A percentile compares a stretch with the other conserved stretches of the same genome.
These are phyloP conservation scores for Eulemur rufifrons DNA, from an alignment of 2,113 vertebrate species.

Conservation along the genomic window DNA sequence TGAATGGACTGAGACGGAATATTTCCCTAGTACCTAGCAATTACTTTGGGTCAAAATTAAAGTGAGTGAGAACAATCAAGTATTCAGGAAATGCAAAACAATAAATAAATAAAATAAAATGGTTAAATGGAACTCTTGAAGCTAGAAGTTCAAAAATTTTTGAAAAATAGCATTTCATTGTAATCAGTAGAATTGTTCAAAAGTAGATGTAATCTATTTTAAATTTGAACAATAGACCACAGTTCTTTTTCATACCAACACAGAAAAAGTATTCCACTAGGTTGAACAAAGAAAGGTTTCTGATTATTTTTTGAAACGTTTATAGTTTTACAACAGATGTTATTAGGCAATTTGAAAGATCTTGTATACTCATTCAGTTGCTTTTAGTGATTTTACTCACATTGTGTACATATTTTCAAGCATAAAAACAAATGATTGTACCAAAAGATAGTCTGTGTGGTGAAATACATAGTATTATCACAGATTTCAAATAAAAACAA, in stretches of 20 bases:
- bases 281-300: slow-evolving; percentile 39
- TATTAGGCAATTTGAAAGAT: slow-evolving; percentile 44
- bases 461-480: not conserved
- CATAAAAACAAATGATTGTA: slow-evolving; percentile 1
- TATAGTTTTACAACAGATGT: not conserved
- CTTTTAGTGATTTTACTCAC: not conserved
- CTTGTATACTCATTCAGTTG: not conserved
- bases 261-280: not conserved
- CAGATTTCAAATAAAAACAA: slow-evolving; percentile 49
- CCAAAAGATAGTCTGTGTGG: not conserved
- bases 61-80: slow-evolving; percentile 17
- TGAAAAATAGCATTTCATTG: not conserved
- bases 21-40: not conserved
- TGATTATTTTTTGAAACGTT: slow-evolving; percentile 34
- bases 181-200: slow-evolving; percentile 47
- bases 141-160: not conserved
- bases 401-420: slow-evolving; percentile 17
- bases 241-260: slow-evolving; percentile 53
- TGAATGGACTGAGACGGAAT: not conserved
- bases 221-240: slow-evolving; percentile 21
- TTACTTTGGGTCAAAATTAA: slow-evolving; percentile 12
- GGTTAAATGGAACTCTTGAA: not conserved
- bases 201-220: slow-evolving; percentile 47
- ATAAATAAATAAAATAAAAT: not conserved
- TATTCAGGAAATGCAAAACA: not conserved